Conservation (phyloP, 2,113 vertebrate genomes). For the Silurus asotus region DNA sequence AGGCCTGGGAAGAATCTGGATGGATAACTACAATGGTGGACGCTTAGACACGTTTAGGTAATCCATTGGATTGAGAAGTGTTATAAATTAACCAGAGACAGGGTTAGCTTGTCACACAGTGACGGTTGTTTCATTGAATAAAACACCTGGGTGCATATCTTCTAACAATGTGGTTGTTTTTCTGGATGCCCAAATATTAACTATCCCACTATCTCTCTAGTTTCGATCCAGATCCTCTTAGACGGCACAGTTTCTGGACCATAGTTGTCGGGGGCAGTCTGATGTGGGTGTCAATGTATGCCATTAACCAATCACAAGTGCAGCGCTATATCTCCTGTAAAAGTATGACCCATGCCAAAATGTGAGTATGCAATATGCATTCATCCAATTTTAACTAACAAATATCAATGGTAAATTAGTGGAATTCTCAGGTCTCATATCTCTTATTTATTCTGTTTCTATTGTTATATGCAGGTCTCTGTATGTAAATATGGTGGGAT, state of each 20-base stretch:
- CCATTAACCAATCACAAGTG: conserved; percentile 80
- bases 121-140: background rate
- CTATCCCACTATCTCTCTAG: conserved; percentile 53
- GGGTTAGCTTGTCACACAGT: background rate
- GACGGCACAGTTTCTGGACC: conserved; percentile 76
- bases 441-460: background rate
- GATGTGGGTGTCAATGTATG: conserved; percentile 76
- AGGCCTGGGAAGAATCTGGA: conserved; percentile 70
- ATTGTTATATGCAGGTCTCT: conserved; percentile 65
- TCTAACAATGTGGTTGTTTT: background rate
- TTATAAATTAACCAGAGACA: background rate
- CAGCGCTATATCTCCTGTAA: conserved; percentile 80
- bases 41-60: conserved; percentile 73
- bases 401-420: background rate
- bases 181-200: background rate
- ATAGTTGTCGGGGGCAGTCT: conserved; percentile 73
- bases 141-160: background rate
- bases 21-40: conserved; percentile 67
- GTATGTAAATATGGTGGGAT: conserved; percentile 76
- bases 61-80: conserved; percentile 34
- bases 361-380: conserved; percentile 67
- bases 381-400: background rate
- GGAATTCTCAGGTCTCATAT: background rate
- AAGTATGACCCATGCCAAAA: conserved; percentile 73
- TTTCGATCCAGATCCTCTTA: conserved; percentile 76